A percentile compares a stretch with the other conserved stretches of the same genome.
These are phyloP conservation scores for Sebastes ruberrimus DNA, from an alignment of 2,797 vertebrate genomes.

Conservation along the genomic window DNA sequence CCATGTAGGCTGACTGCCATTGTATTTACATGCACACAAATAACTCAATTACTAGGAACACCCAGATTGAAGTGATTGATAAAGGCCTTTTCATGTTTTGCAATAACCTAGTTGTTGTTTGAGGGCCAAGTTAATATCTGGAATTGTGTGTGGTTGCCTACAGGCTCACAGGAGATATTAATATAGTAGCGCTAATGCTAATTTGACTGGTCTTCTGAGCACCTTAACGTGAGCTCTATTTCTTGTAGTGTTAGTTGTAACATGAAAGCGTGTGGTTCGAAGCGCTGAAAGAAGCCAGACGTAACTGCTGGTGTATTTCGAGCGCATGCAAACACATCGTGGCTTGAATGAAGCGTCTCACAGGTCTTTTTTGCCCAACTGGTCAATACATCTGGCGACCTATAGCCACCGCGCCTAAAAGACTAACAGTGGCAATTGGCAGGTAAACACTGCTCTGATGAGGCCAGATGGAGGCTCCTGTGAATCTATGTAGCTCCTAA, in stretches of 20 bases:
- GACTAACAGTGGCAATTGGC: slow-evolving; percentile 48
- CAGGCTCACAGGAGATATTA: not conserved
- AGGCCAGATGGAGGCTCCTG: slow-evolving; percentile 55
- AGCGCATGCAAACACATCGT: slow-evolving; percentile 17
- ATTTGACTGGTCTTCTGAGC: not conserved
- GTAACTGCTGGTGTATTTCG: not conserved
- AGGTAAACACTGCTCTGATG: slow-evolving; percentile 70
- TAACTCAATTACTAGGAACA: not conserved
- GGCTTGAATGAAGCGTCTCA: not conserved
- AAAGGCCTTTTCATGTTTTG: slow-evolving; percentile 1
- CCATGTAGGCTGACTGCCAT: slow-evolving; percentile 10
- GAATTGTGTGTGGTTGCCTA: not conserved
- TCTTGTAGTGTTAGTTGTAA: not conserved
- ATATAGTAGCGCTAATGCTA: not conserved
- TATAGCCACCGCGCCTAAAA: slow-evolving; percentile 36
- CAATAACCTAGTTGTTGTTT: not conserved
- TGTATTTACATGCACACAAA: slow-evolving; percentile 20
- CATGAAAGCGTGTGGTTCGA: not conserved
- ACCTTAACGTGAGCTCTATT: not conserved
- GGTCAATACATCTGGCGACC: slow-evolving; percentile 23
- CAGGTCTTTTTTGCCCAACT: not conserved
- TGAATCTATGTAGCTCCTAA: slow-evolving; percentile 69
- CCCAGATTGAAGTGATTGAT: not conserved
- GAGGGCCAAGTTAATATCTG: not conserved
- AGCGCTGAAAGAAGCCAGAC: not conserved